These are phyloP conservation scores for Venustaconcha ellipsiformis DNA, from an alignment of 1,140 invertebrate species.

Conservation along the genomic window DNA sequence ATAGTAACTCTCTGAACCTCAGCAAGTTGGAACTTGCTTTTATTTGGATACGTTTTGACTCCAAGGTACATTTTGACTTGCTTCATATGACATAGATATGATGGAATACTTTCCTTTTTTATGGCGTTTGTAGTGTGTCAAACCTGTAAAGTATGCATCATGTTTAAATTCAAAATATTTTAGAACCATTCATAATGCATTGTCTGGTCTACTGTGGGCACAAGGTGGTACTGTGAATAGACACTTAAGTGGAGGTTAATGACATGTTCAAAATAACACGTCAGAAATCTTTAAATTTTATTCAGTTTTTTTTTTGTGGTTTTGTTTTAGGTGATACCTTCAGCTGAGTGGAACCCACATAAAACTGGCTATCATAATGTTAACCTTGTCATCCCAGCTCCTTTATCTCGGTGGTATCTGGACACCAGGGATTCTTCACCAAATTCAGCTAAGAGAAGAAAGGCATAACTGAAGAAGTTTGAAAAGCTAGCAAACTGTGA, in stretches of 20 bases:
- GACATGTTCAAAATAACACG: neutral
- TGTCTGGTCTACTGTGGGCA: too few species aligned
- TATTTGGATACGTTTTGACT: too few species aligned
- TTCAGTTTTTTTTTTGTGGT: neutral
- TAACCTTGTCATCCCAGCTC: conserved; percentile 88
- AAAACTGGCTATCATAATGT: conserved; percentile 85
- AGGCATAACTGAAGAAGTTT: conserved; percentile 91
- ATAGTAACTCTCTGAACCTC: too few species aligned
- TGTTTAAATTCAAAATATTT: too few species aligned
- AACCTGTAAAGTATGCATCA: too few species aligned
- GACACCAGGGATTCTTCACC: conserved; percentile 94
- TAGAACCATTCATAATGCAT: too few species aligned
- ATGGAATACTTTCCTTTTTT: too few species aligned
- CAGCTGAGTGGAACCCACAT: conserved; percentile 90
- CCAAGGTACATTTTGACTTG: too few species aligned
- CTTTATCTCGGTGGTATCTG: conserved; percentile 89
- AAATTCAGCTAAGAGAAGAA: conserved; percentile 94
- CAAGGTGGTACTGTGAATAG: too few species aligned
- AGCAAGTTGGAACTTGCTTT: too few species aligned
- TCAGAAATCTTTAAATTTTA: neutral
- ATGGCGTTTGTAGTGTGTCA: too few species aligned
- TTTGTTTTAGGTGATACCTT: conserved; percentile 83
- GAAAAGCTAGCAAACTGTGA: conserved; percentile 80
- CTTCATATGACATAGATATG: too few species aligned
- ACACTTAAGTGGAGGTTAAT: neutral